These are phyloP conservation scores for Galerucella nymphaeae DNA, from an alignment of 2,888 invertebrate genomes.

Conservation along the genomic window DNA sequence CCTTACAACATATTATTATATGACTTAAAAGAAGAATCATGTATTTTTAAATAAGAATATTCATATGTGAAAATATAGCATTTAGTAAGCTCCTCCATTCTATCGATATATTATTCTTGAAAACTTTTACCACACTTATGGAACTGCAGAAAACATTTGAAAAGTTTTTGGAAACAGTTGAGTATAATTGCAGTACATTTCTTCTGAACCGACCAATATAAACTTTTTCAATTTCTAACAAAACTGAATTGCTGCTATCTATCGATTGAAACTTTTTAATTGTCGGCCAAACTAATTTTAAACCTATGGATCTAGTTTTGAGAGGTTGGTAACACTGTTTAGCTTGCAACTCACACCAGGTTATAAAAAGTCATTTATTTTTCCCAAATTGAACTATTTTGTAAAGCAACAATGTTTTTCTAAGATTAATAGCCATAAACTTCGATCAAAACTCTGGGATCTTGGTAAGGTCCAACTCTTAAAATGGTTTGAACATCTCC, in stretches of 20 bases:
- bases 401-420: no score
- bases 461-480: constrained; percentile 48
- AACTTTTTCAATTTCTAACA: constrained; percentile 42
- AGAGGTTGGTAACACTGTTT: background rate
- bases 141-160: background rate
- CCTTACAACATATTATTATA: no score
- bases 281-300: background rate
- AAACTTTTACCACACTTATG: background rate
- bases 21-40: no score
- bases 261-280: constrained; percentile 13
- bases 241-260: constrained; percentile 27
- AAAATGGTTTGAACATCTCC: constrained; percentile 49
- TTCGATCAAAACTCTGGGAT: constrained; percentile 54
- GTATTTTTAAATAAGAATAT: no score
- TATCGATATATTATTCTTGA: background rate
- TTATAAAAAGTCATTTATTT: no score
- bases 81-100: no score
- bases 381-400: no score
- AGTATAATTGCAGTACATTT: constrained; percentile 40
- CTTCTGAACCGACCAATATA: constrained; percentile 1
- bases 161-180: constrained; percentile 34
- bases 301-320: background rate
- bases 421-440: constrained; percentile 49
- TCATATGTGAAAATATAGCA: no score
- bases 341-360: background rate